Conservation (phyloP, 2,113 vertebrate genomes). For the Austrofundulus limnaeus region DNA sequence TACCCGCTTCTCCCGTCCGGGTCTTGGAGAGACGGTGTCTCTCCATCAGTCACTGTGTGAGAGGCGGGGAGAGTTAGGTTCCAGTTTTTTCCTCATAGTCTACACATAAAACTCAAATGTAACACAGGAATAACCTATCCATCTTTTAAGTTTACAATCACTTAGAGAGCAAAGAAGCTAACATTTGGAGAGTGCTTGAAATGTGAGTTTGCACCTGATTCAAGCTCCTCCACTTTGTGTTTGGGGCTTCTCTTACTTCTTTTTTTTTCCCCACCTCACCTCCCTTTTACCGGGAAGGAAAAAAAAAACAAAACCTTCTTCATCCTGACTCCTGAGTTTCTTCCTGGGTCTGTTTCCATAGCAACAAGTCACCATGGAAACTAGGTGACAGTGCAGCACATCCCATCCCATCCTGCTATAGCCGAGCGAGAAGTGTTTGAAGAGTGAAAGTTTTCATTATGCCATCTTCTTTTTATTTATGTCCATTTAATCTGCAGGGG, state of each 20-base stretch:
- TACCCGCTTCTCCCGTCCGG: no score
- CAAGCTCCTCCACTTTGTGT: conserved; percentile 10
- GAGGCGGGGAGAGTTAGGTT: no score
- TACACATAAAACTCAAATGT: not conserved
- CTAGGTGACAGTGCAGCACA: conserved; percentile 77
- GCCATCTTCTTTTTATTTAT: conserved; percentile 27
- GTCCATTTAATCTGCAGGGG: not conserved
- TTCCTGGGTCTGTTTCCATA: conserved; percentile 80
- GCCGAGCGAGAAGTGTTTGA: conserved; percentile 48
- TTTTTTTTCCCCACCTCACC: conserved; percentile 55
- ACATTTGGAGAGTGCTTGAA: not conserved
- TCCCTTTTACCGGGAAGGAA: conserved; percentile 41
- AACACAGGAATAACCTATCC: not conserved
- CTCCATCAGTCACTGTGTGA: no score
- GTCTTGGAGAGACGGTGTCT: no score
- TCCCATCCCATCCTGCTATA: conserved; percentile 63
- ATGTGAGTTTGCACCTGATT: conserved; percentile 5
- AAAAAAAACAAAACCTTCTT: conserved; percentile 51
- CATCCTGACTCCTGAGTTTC: conserved; percentile 60
- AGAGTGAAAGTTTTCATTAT: conserved; percentile 52
- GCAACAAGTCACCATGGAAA: conserved; percentile 83
- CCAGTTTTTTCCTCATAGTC: not conserved
- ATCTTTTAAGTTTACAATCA: not conserved
- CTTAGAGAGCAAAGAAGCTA: not conserved
- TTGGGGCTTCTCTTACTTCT: conserved; percentile 14